Evolutionary conservation across 2,888 invertebrate species (phyloP).

Genomic region (Eupithecia abbreviata): DNA sequence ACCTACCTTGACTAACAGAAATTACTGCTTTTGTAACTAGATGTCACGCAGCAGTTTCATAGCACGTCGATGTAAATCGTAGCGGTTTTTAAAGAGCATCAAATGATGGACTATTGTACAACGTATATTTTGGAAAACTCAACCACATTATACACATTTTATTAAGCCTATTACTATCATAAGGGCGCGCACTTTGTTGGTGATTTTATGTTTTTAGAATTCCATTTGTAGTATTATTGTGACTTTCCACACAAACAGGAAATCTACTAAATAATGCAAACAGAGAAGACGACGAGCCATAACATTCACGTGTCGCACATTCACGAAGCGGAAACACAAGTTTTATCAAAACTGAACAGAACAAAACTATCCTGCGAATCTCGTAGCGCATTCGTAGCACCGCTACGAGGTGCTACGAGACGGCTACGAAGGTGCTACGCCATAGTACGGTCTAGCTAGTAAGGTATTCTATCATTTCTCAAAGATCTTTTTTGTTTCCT

Average conservation of each 20-base stretch:
- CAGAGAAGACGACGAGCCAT: neutral
- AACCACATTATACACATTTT: neutral
- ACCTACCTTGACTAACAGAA: no score
- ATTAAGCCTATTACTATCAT: neutral
- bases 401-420: constrained; percentile 25
- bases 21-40: no score
- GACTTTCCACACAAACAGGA: neutral
- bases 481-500: no score
- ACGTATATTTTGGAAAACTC: neutral
- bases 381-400: neutral
- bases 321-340: neutral
- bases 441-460: neutral
- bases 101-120: neutral
- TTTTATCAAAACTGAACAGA: neutral
- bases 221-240: neutral
- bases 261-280: neutral
- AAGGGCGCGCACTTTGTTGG: neutral
- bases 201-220: neutral
- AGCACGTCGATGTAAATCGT: neutral
- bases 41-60: no score
- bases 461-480: neutral
- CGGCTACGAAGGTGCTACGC: constrained; percentile 28
- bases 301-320: neutral
- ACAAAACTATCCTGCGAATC: neutral
- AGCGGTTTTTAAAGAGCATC: no score